phyloP scores from a whole-genome alignment of 2,888 invertebrate species.

The Erynnis tages region DNA sequence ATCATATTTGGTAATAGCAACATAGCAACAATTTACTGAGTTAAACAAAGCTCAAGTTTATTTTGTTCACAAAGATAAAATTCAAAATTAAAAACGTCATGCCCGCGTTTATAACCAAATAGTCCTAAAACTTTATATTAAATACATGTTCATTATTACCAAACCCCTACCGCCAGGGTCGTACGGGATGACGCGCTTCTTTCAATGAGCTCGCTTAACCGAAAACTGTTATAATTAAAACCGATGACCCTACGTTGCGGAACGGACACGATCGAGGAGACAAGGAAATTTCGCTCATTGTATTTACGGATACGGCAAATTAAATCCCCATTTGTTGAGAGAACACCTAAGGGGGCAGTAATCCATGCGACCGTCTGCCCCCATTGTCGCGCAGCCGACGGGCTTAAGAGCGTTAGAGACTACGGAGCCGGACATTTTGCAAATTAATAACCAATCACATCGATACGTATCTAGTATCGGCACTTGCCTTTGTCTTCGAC shows the following conservation, averaged over 20 bases:
- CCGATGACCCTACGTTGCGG: conserved; percentile 36
- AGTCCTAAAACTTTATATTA: too few relatives aligned
- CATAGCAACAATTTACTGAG: too few relatives aligned
- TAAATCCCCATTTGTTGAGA: conserved; percentile 70
- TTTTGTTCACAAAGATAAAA: too few relatives aligned
- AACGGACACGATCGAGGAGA: conserved; percentile 45
- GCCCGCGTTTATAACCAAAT: too few relatives aligned
- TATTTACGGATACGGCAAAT: conserved; percentile 71
- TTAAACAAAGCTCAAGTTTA: too few relatives aligned
- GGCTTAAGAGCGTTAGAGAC: conserved; percentile 60
- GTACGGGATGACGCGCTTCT: not conserved
- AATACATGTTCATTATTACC: too few relatives aligned
- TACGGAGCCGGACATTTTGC: conserved; percentile 59
- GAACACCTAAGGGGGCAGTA: conserved; percentile 59
- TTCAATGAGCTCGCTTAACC: conserved; percentile 4
- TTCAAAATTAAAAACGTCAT: too few relatives aligned
- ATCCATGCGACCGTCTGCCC: conserved; percentile 60
- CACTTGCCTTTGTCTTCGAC: conserved; percentile 1
- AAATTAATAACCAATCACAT: conserved; percentile 68
- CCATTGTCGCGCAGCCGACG: conserved; percentile 63
- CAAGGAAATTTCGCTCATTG: conserved; percentile 63
- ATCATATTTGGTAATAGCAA: too few relatives aligned
- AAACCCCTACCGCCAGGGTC: too few relatives aligned
- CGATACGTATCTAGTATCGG: conserved; percentile 33
- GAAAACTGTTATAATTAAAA: conserved; percentile 34